Percentiles rank a stretch among this genome's conserved stretches.
phyloP scores from a whole-genome alignment of 2,888 invertebrate species.

The Creontiades dilutus region DNA sequence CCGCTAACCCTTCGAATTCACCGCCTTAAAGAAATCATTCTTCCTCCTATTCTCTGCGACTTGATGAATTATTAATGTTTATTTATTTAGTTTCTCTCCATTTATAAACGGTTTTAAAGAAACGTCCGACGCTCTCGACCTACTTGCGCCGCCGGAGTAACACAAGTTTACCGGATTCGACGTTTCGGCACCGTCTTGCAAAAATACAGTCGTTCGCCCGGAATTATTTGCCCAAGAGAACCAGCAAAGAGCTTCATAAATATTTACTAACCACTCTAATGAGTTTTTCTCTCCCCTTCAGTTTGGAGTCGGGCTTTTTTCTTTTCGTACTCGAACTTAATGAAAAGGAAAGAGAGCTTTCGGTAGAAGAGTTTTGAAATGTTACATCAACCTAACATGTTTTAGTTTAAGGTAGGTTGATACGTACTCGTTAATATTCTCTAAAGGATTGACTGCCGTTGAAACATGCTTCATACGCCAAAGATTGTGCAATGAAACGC shows the following conservation, averaged over 20 bases:
- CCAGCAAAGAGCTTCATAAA: slow-evolving; percentile 35
- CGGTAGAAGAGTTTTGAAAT: neutral
- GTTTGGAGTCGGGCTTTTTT: neutral
- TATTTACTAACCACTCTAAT: slow-evolving; percentile 54
- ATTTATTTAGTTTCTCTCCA: neutral
- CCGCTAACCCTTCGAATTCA: no score
- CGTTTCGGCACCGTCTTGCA: slow-evolving; percentile 15
- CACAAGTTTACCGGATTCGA: slow-evolving; percentile 11
- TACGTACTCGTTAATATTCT: neutral
- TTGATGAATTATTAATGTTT: neutral
- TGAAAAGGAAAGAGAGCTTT: neutral
- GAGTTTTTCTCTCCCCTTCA: slow-evolving; percentile 37
- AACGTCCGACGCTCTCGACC: neutral
- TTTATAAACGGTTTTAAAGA: neutral
- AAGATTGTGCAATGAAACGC: no score
- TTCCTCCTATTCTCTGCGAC: no score
- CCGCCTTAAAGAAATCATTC: no score
- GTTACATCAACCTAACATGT: neutral
- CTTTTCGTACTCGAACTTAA: neutral
- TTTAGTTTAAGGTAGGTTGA: neutral
- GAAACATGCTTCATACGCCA: no score
- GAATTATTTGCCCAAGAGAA: slow-evolving; percentile 38
- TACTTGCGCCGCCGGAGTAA: neutral
- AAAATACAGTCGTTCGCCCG: slow-evolving; percentile 33
- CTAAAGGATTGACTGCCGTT: no score